Base-by-base conservation (phyloP, 2,797 vertebrate species). In the Myioborus melanocephalus region DNA sequence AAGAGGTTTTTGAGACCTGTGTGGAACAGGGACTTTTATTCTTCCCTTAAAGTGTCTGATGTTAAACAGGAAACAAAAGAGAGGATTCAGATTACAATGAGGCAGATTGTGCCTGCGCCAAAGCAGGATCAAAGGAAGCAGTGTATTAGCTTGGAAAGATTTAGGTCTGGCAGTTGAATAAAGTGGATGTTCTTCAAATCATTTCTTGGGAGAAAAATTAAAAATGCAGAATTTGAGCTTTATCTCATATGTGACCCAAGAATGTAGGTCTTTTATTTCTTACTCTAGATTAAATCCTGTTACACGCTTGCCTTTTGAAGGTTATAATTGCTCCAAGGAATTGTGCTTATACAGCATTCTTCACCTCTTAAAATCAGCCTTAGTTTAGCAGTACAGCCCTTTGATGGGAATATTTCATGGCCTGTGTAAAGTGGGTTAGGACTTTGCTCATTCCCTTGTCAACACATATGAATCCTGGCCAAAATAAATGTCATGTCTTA, bases 121-220 rank as follows among this genome's bases (percentile, higher is more conserved):
- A 91, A 91, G 53, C 2, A 68, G 79, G 91, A 95, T 94, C 85
- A 95, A 95, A 96, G 57, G 53, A 61, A 73, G 43, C 79, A 85
- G 50, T 71, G n/a, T 81, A 83, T 85, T 87, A 70, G 30, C 72
- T 80, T 94, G 95, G 93, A 94, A 93, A 91, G 91, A 80, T 90
- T 95, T 91, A 69, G 61, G 43, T 32, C 57, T 96, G 94, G 94
- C 93, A 94, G 46, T 88, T 65, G 83, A 91, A 90, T 91, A 94
- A 96, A 91, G 71, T 85, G 41, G 57, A 85, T 91, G 79, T 72
- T 94, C 85, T 86, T 93, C 46, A 95, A 86, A 83, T 86, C 2
- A 78, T 90, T 94, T 88, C 3, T 91, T 83, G 49, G 64, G 59
- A 83, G 70, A 76, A 89, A 90, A 66, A 83, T 9, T 59, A n/a